Evolutionary conservation across 1,140 invertebrate species (phyloP), one percentile per base, ranked within the genome.

Genomic region (Rhynchophorus ferrugineus): DNA sequence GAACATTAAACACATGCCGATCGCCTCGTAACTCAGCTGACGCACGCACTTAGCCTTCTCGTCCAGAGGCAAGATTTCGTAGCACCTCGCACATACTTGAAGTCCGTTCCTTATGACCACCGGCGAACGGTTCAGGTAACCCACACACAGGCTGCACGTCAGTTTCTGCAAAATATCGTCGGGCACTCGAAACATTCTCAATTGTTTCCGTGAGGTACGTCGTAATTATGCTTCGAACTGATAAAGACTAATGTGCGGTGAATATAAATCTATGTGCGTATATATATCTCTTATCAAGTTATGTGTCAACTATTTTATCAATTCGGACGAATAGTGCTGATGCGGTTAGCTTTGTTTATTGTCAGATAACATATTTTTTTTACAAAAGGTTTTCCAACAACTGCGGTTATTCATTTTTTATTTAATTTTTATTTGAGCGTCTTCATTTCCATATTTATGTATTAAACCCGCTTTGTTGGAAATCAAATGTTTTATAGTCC

Each of bases 71-170:
- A 57, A 21, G 17, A 52, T 51, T 21, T 38, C 24, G 33, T 43
- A 53, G 29, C 56, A 57, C 46, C 42, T 42, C 3, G 42, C 29
- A 38, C 51, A 58, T 45, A 54, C 50, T 39, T 54, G 47, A 19
- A 14, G 8, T 5, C 17, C 37, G 13, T 38, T 38, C 13, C 13
- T 14, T 14, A 13, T 13, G 5, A 38, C 37, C 13, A 38, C 37
- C n/a, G 37, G 37, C 13, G n/a, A 5, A 14, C 13, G 5, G 37
- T 19, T 38, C 13, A 38, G 13, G 13, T 38, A 38, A 6, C 37
- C 37, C 13, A 7, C 17, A 13, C 37, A 38, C 5, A 38, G 5
- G 13, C 13, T 14, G 18, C 37, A 38, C 7, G 5, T 38, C 13
- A 38, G 36, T 29, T 6, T 22, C 5, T 24, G 6, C 9, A 44